Base-by-base conservation (phyloP, 2,113 vertebrate genomes). In the Terrapene triunguis region DNA sequence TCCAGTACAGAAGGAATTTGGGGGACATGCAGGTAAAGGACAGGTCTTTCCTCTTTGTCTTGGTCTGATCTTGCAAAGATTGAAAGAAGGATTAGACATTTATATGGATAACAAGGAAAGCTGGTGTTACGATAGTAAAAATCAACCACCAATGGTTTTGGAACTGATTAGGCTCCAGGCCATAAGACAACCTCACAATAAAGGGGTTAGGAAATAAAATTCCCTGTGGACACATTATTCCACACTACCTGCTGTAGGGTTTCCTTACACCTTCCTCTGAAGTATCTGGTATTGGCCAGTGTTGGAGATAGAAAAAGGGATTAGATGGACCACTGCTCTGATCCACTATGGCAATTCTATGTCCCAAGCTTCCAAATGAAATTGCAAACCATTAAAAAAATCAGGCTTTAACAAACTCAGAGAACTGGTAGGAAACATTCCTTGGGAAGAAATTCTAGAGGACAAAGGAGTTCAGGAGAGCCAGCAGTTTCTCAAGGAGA, bases 121-220 rank as follows among this genome's bases (percentile, higher is more conserved):
- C 74, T 27, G 47, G 42, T 25, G 27, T 69, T 54, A 80, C 42
- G 3, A 8, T 0, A 2, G 7, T 1, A 80, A 93, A 42, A 87
- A 5, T 62, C 13, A 72, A 29, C 17, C 27, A 22, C 8, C 5
- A 0, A 2, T 38, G 8, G 89, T 1, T 32, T 91, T 38, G 51
- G 62, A 10, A 38, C 74, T 80, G 24, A 14, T 78, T 76, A 7
- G 55, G 14, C 54, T 59, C 44, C n/a, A 82, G 54, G 47, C 14
- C 50, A 1, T 42, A 25, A 88, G 85, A 78, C 83, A 25, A 79
- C 38, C 79, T 84, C 57, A 14, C 57, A n/a, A 4, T n/a, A 51
- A 48, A 32, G 76, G 0, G 0, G 13, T 1, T 4, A n/a, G 59
- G 22, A 2, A 54, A 50, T 81, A 12, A 59, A 4, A 54, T 14